Base-by-base conservation (phyloP, 2,797 vertebrate genomes). In the Falco naumanni region DNA sequence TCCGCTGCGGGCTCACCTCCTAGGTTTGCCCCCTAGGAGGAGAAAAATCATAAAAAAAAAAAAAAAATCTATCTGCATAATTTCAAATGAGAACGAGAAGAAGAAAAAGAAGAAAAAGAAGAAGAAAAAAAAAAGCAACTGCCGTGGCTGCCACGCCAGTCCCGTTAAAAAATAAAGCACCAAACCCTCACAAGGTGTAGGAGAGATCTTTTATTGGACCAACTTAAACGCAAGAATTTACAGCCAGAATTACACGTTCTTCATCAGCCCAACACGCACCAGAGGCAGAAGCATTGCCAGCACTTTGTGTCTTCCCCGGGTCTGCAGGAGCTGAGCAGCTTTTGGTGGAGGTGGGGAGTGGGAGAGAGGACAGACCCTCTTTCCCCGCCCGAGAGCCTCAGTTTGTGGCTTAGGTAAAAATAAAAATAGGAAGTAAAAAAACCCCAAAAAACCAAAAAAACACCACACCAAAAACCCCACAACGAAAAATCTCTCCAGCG, bases 151-250 rank as follows among this genome's bases (percentile, higher is more conserved):
- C 77, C 74, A 60, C 57, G 28, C 85, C 90, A 93, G 92, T 96
- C 93, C 96, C 79, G 45, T 91, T 86, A 90, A 96, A 97, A 93
- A 96, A 95, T 56, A 94, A 94, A 94, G 92, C 90, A 95, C 87
- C 81, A 87, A 94, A 94, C 92, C 96, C 94, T 94, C 75, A 91
- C 89, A 91, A 87, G 84, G 91, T 92, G 93, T 97, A 94, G 97
- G 95, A 93, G 96, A 97, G 97, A 98, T 97, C 97, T 97, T 98
- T 98, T 97, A 98, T 97, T 97, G 97, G 88, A 96, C 94, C 96
- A 96, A 94, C 89, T 96, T 97, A 95, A 97, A 96, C 2, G 95
- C 89, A 96, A 87, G 94, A 93, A 96, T 97, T 96, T 95, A 95
- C 93, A 96, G 94, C 93, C 80, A 95, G 94, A 96, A 93, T 96